Evolutionary conservation across 2,888 invertebrate species (phyloP), one percentile per base, ranked within the genome.

Genomic region (Rhagonycha fulva): DNA sequence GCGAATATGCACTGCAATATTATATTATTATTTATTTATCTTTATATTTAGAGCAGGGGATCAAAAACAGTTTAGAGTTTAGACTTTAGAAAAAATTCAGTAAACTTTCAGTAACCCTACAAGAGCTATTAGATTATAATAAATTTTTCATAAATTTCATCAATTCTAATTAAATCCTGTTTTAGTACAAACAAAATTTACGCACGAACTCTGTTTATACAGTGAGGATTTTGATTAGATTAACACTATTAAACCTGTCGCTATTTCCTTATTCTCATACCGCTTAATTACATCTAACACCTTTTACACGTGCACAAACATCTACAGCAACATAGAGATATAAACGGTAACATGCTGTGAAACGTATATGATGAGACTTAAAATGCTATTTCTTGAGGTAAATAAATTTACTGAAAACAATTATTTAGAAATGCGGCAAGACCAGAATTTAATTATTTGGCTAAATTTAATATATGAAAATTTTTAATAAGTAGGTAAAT

Each of bases 151-250:
- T 47, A 47, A n/a, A 47, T n/a, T 47, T n/a, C n/a, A 47, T n/a
- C 47, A 47, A 47, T n/a, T 47, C 47, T 47, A 47, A 47, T 47
- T 47, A 47, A n/a, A 47, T n/a, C n/a, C n/a, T 47, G 47, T 47
- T 47, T 47, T n/a, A n/a, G 47, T n/a, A 47, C 47, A 47, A 47
- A n/a, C 9, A n/a, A 47, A 47, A 47, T 68, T 19, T 75, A 66
- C 75, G 71, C 75, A 69, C 68, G 14, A 72, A 71, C 70, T 73
- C 73, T 73, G 76, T 74, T 71, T 62, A 74, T 74, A 61, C 23
- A 77, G 77, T 78, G 75, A 75, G 70, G 77, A 75, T 75, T 77
- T 76, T 74, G 79, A 79, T 77, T 79, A 77, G 77, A 79, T 77
- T 79, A 75, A 79, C 79, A 77, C 77, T 61, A 69, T 77, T 74